These are phyloP conservation scores for Craseonycteris thonglongyai DNA, from an alignment of 2,113 vertebrate species.

Conservation along the genomic window DNA sequence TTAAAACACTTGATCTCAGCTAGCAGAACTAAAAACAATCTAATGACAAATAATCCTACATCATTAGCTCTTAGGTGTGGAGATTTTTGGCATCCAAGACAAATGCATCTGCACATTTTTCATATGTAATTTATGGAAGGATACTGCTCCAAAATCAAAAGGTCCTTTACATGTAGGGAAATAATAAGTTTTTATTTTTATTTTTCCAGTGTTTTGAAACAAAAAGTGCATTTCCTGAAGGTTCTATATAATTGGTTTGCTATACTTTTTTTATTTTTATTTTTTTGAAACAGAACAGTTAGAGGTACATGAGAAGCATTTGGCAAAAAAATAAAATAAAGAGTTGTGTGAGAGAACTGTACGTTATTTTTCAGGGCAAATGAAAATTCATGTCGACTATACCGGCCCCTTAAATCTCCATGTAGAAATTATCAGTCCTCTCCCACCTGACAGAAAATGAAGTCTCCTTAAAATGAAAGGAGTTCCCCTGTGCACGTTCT, in stretches of 20 bases:
- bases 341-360: neutral
- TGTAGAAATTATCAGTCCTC: neutral
- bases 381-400: neutral
- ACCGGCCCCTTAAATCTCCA: neutral
- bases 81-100: neutral
- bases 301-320: neutral
- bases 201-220: constrained; percentile 19
- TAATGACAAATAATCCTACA: neutral
- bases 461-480: neutral
- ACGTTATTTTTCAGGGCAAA: neutral
- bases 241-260: neutral
- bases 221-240: neutral
- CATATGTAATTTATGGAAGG: neutral
- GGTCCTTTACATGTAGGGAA: neutral
- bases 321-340: neutral
- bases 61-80: neutral
- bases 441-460: neutral
- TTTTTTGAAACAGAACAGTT: neutral
- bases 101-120: neutral
- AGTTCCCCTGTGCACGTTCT: neutral
- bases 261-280: neutral
- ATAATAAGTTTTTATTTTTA: neutral
- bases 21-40: constrained; percentile 50
- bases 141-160: neutral
- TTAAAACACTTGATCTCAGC: constrained; percentile 23